A percentile compares a stretch with the other conserved stretches of the same genome.
Conservation (phyloP, 2,113 vertebrate genomes). For the Paedocypris sp. region DNA sequence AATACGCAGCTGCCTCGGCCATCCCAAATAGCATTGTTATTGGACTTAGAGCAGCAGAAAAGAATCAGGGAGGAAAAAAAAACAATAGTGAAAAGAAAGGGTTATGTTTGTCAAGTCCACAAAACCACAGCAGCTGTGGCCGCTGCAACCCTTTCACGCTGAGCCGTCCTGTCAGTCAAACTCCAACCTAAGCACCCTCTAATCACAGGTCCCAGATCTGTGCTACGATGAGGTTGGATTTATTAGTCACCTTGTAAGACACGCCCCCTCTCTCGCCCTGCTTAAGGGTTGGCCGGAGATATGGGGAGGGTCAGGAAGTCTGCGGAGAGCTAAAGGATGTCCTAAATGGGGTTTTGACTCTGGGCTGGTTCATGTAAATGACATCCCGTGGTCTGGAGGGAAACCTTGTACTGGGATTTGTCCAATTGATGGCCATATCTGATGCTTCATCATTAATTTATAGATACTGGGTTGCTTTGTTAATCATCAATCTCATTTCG, state of each 20-base stretch:
- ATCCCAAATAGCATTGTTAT: constrained; percentile 48
- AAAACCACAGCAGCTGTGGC: constrained; percentile 20
- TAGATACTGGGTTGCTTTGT: too few relatives aligned
- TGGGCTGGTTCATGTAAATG: constrained; percentile 38
- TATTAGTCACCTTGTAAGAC: background rate
- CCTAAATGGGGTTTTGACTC: constrained; percentile 40
- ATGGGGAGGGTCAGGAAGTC: constrained; percentile 30
- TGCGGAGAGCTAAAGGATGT: constrained; percentile 20
- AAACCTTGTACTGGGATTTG: too few relatives aligned
- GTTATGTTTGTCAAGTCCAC: constrained; percentile 20
- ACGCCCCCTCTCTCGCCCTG: background rate
- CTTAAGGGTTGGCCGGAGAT: constrained; percentile 25
- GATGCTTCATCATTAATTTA: too few relatives aligned
- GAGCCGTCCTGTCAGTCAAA: background rate
- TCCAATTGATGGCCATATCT: too few relatives aligned
- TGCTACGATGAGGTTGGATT: background rate
- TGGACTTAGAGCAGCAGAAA: constrained; percentile 44
- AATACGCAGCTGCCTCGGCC: constrained; percentile 58
- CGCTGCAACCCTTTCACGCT: background rate
- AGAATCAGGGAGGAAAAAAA: background rate
- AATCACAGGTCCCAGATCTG: background rate
- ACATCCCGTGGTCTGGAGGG: background rate
- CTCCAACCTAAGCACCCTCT: background rate
- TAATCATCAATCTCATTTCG: too few relatives aligned
- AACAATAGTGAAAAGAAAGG: constrained; percentile 16